Evolutionary conservation across 1,140 invertebrate species (phyloP), one percentile per base, ranked within the genome.

Genomic region (Tyrophagus putrescentiae): DNA sequence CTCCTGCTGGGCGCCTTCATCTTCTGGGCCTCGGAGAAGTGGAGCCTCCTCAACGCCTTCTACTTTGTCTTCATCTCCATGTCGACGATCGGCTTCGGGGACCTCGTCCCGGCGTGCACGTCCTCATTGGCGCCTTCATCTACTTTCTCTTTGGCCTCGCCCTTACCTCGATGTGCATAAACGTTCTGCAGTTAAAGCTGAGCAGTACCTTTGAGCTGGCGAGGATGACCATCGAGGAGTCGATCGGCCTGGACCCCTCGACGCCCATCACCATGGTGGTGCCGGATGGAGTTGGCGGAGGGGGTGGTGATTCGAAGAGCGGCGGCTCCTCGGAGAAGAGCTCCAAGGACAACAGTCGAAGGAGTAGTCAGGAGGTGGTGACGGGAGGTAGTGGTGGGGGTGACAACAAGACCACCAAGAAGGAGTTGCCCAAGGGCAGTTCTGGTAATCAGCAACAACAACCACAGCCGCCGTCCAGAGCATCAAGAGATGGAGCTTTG

Each of bases 21-120:
- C 1, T 93, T 89, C 68, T 80, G 77, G 4, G 92, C 87, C 68
- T 80, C 77, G 4, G 85, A 92, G 66, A 72, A 76, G 0, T 95
- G 90, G 90, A 75, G 76, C 1, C 84, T 87, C 67, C 84, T 92
- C 62, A 84, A 88, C 60, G 82, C 87, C 0, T 91, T 94, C 68
- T 95, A 95, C 69, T 95, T 93, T 68, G 85, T 93, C 7, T 94
- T 92, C 69, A 88, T 94, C 64, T 91, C 87, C 0, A 87, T 93
- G 81, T 87, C 87, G 0, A 94, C 90, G 0, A 92, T 95, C 60
- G 88, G 78, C 78, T 90, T 94, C 66, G 91, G 91, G 39, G 91
- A 95, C 73, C 79, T 84, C 63, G 85, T 92, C 4, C 89, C 89
- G 4, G 74, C 79, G 85, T 87, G 11, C 80, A 88, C 69, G 90